Evolutionary conservation across 64 coral and sea anemone genomes (phyloP).

Genomic region (Dendrophyllia cribrosa): DNA sequence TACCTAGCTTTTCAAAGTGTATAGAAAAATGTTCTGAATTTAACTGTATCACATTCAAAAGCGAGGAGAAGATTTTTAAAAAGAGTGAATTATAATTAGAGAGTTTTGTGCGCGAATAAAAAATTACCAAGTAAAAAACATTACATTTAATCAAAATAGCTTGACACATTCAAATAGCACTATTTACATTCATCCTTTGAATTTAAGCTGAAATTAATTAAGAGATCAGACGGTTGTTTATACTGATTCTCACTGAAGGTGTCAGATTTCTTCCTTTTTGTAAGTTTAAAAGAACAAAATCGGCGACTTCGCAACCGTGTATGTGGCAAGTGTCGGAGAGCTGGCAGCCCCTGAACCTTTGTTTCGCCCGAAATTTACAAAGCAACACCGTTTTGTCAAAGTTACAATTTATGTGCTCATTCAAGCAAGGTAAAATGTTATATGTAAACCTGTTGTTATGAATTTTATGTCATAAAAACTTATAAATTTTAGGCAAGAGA

Average conservation of each 20-base stretch:
- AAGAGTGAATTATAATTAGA: not conserved
- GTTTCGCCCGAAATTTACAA: too few relatives aligned
- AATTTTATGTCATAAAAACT: too few relatives aligned
- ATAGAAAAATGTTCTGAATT: too few relatives aligned
- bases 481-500: too few relatives aligned
- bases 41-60: not conserved
- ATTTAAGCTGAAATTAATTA: conserved; percentile 24
- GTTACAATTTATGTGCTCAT: too few relatives aligned
- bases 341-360: too few relatives aligned
- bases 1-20: too few relatives aligned
- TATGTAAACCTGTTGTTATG: too few relatives aligned
- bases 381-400: too few relatives aligned
- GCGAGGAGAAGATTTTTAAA: not conserved
- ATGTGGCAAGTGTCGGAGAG: not conserved
- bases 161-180: not conserved
- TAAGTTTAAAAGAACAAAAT: not conserved
- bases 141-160: not conserved
- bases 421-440: too few relatives aligned
- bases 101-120: not conserved
- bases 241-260: not conserved
- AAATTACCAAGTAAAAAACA: not conserved
- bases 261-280: not conserved
- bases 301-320: not conserved
- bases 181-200: not conserved
- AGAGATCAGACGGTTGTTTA: not conserved